Evolutionary conservation across 2,888 invertebrate species (phyloP).

Genomic region (Callinectes sapidus): DNA sequence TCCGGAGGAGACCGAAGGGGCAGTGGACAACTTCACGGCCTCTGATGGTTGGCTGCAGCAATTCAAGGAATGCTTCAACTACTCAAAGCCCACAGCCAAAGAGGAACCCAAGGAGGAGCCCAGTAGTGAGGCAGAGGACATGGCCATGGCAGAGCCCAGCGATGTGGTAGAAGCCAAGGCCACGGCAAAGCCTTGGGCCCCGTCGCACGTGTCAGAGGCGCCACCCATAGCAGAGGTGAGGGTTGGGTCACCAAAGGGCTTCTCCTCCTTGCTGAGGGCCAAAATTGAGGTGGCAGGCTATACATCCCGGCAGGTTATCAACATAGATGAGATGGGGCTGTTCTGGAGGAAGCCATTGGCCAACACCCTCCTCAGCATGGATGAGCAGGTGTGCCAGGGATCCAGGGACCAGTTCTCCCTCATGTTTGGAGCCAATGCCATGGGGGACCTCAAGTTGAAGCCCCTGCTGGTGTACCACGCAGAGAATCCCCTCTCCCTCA

Average conservation of each 20-base stretch:
- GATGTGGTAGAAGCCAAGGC: neutral
- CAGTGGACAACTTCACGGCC: neutral
- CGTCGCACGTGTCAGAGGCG: no score
- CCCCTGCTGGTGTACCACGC: conserved; percentile 9
- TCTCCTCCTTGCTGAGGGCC: neutral
- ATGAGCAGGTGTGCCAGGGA: neutral
- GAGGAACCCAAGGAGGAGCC: no score
- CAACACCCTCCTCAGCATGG: neutral
- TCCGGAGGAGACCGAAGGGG: neutral
- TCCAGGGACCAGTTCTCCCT: neutral
- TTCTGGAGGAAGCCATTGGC: neutral
- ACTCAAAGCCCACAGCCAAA: neutral
- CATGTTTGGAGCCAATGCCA: neutral
- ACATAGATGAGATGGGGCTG: neutral
- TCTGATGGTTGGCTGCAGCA: neutral
- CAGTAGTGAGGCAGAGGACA: neutral
- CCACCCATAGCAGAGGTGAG: neutral
- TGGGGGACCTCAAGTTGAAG: conserved; percentile 27
- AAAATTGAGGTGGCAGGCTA: neutral
- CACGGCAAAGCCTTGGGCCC: neutral
- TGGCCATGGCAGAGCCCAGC: neutral
- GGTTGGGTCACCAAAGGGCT: neutral
- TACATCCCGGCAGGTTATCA: neutral
- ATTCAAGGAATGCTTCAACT: neutral
- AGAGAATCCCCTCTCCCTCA: neutral